Base-by-base conservation (phyloP, 2,797 vertebrate species). In the Sandelia bainsii region DNA sequence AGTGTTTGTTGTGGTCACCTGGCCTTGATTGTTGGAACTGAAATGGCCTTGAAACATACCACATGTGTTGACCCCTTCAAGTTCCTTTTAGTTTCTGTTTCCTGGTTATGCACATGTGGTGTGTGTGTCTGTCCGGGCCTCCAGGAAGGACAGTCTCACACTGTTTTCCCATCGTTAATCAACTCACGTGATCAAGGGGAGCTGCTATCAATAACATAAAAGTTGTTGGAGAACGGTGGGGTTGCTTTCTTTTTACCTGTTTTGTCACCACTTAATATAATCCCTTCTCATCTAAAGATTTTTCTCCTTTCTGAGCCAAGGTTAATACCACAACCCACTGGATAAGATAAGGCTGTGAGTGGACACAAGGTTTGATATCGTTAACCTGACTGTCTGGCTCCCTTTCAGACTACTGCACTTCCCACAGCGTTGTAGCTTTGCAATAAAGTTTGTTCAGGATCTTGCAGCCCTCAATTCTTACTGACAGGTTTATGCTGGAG, bases 91-190 rank as follows among this genome's bases (percentile, higher is more conserved):
- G 72, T 67, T 78, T 87, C 72, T 32, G 9, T 85, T 86, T 90
- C 86, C 86, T 77, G 77, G 72, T 86, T 69, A n/a, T 71, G 29
- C 46, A 56, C 39, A 34, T 1, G 4, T 58, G 64, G 10, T 63
- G 22, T 61, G 44, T 51, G 40, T 50, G 57, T 69, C 60, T 62
- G 62, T 63, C 23, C 39, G 6, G 56, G 51, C 37, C 46, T 44
- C 64, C 51, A 72, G 72, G 64, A 78, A 85, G 71, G 77, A 86
- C 23, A 57, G 68, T 25, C 72, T 82, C 46, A 4, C 1, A 0
- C 44, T 62, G 81, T 88, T 92, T 90, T 88, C 82, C 77, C 64
- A 72, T 89, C 77, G 60, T 91, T 91, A 91, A 93, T 92, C 91
- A 92, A 74, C 66, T 39, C 20, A 52, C 60, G 81, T 91, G 91